These are phyloP conservation scores for Fulmarus glacialis DNA, from an alignment of 2,113 vertebrate genomes.

Conservation along the genomic window DNA sequence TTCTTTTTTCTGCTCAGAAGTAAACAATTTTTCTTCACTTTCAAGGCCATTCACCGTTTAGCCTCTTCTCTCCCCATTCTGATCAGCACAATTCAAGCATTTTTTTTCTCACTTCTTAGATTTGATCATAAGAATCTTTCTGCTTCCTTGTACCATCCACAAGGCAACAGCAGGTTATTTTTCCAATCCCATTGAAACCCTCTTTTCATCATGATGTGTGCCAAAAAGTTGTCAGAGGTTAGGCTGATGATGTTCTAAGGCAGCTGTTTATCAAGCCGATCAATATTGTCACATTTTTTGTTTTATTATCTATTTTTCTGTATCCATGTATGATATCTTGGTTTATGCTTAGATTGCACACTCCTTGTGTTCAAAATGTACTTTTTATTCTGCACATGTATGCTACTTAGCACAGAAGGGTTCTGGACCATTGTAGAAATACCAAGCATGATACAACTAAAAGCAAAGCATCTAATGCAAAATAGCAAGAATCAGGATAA, in stretches of 20 bases:
- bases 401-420: not conserved
- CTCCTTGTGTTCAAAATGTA: not conserved
- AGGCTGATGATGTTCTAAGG: not conserved
- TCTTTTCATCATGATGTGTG: not conserved
- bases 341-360: not conserved
- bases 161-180: not conserved
- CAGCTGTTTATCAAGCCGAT: not conserved
- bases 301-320: not conserved
- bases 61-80: not conserved
- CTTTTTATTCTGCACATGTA: not conserved
- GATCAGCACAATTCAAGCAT: not conserved
- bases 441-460: not conserved
- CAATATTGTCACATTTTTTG: not conserved
- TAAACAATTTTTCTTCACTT: not conserved
- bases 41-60: not conserved
- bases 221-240: not conserved
- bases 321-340: not conserved
- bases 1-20: not conserved
- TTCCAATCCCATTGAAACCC: not conserved
- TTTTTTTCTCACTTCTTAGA: not conserved
- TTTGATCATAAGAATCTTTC: not conserved
- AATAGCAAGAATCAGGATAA: not conserved
- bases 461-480: not conserved
- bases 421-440: not conserved
- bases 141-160: not conserved